Conservation (phyloP, 2,113 vertebrate species). For the Microtus ochrogaster region DNA sequence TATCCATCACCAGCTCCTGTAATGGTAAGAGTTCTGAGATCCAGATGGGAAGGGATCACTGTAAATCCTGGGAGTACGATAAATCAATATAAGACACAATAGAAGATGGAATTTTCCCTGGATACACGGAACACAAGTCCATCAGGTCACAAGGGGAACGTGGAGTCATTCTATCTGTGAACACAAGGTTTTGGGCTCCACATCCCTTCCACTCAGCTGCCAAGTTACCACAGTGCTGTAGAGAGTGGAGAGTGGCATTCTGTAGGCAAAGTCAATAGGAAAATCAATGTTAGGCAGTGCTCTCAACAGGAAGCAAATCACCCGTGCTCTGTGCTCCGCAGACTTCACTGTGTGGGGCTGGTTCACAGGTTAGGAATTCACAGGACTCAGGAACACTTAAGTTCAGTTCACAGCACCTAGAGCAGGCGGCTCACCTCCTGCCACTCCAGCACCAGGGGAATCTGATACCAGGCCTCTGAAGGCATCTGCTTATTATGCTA, state of each 20-base stretch:
- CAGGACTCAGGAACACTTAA: not conserved
- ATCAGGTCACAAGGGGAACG: not conserved
- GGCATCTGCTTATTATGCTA: not conserved
- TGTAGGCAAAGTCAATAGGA: slow-evolving; percentile 3
- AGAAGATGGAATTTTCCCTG: not conserved
- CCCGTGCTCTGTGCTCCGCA: not conserved
- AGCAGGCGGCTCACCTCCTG: not conserved
- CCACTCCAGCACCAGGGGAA: not conserved
- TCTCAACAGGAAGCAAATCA: slow-evolving; percentile 26
- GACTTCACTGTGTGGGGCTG: not conserved
- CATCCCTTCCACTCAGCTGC: not conserved
- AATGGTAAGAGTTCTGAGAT: not conserved
- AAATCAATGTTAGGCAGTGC: not conserved
- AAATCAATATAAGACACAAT: slow-evolving; percentile 40
- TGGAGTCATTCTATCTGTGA: not conserved
- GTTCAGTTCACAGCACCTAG: not conserved
- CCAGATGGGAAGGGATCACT: not conserved
- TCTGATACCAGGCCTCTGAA: not conserved
- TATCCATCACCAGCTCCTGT: slow-evolving; percentile 2
- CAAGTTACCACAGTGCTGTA: not conserved
- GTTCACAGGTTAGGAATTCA: not conserved
- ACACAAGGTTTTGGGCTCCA: not conserved
- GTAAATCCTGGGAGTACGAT: not conserved
- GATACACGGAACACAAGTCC: not conserved
- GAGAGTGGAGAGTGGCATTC: not conserved